Percentiles rank a stretch among this genome's conserved stretches.
Conservation (phyloP, 2,888 invertebrate species). For the Melinaea marsaeus region DNA sequence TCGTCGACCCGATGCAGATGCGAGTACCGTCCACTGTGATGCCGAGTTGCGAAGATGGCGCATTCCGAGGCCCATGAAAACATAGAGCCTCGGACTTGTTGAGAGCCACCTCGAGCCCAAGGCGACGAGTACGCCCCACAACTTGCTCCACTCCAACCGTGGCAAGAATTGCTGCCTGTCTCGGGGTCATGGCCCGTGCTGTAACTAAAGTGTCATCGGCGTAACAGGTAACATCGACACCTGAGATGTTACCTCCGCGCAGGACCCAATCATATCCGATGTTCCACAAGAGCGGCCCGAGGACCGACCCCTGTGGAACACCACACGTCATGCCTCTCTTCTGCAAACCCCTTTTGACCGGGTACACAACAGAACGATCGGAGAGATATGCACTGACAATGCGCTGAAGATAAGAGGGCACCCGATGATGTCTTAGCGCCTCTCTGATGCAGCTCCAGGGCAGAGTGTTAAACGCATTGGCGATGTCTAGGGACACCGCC, state of each 20-base stretch:
- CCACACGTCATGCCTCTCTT: too few species aligned
- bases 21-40: too few species aligned
- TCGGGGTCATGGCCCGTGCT: neutral
- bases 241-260: too few species aligned
- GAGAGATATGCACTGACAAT: too few species aligned
- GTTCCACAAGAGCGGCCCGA: too few species aligned
- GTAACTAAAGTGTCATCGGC: neutral
- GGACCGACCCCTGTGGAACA: too few species aligned
- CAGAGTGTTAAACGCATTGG: conserved; percentile 35
- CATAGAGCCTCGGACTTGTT: conserved; percentile 14
- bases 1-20: neutral
- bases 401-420: conserved; percentile 27
- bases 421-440: conserved; percentile 28
- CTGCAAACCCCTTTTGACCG: too few species aligned
- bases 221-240: neutral
- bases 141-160: neutral
- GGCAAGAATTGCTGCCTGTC: neutral
- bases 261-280: too few species aligned
- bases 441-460: conserved; percentile 32
- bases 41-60: too few species aligned
- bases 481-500: conserved; percentile 32
- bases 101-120: conserved; percentile 4
- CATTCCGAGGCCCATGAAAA: conserved; percentile 14
- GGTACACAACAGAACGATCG: too few species aligned
- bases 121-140: neutral